Evolutionary conservation across 2,113 vertebrate species (phyloP).

Genomic region (Neogobius melanostomus): DNA sequence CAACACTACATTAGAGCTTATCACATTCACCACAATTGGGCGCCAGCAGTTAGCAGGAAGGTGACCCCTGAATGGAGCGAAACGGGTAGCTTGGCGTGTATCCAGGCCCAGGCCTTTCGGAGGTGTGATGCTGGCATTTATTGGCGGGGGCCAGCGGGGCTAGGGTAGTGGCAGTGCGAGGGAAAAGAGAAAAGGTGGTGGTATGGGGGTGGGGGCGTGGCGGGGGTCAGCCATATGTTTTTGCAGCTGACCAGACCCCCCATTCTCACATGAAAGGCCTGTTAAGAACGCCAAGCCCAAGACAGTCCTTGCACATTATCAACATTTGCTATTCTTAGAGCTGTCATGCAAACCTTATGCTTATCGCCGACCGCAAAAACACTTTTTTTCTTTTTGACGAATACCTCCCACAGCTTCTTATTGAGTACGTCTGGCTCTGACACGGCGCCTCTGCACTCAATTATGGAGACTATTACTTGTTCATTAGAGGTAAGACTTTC

Average conservation of each 20-base stretch:
- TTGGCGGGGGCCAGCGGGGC: conserved; percentile 55
- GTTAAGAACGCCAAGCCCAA: conserved; percentile 53
- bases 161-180: conserved; percentile 25
- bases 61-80: conserved; percentile 60
- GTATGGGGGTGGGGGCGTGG: neutral
- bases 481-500: conserved; percentile 59
- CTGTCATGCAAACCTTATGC: conserved; percentile 38
- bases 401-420: conserved; percentile 39
- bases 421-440: conserved; percentile 27
- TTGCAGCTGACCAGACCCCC: conserved; percentile 79
- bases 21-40: conserved; percentile 57
- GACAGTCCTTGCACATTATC: conserved; percentile 59
- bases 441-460: conserved; percentile 53
- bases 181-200: neutral
- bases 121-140: conserved; percentile 75
- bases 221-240: conserved; percentile 64
- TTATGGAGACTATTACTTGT: conserved; percentile 61
- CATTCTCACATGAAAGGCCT: conserved; percentile 73
- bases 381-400: conserved; percentile 46
- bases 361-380: conserved; percentile 58
- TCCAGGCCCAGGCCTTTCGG: conserved; percentile 27
- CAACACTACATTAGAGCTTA: conserved; percentile 59
- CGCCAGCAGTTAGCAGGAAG: conserved; percentile 66
- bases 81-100: conserved; percentile 29
- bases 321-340: conserved; percentile 74